phyloP scores from a whole-genome alignment of 2,797 vertebrate species.

The Meda fulgida region DNA sequence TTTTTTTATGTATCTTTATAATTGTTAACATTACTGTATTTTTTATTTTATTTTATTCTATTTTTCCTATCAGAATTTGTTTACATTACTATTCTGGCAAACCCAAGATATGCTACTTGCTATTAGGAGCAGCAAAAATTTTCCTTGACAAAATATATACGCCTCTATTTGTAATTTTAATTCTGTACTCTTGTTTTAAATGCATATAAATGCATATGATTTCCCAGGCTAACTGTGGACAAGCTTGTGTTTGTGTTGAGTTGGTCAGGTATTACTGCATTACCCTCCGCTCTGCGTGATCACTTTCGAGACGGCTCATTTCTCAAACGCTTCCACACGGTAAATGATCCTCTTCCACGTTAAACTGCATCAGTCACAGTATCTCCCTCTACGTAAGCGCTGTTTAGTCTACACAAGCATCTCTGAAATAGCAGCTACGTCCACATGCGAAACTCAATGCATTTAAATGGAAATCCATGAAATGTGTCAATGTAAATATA shows the following conservation, averaged over 20 bases:
- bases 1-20: background rate
- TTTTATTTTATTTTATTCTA: no score
- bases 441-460: conserved; percentile 2
- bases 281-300: background rate
- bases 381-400: conserved; percentile 13
- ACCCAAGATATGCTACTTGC: background rate
- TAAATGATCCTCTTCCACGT: conserved; percentile 42
- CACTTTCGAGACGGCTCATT: conserved; percentile 29
- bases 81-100: background rate
- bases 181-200: background rate
- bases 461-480: conserved; percentile 33
- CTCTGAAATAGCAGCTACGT: conserved; percentile 22
- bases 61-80: background rate
- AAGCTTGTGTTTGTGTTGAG: conserved; percentile 21
- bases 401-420: conserved; percentile 29
- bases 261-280: background rate
- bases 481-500: conserved; percentile 3
- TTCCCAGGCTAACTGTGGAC: background rate
- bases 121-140: background rate
- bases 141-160: background rate
- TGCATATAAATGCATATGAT: background rate
- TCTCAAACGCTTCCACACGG: conserved; percentile 27
- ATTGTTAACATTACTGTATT: background rate
- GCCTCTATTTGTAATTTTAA: background rate
- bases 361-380: conserved; percentile 38